Evolutionary conservation across 1,140 invertebrate species (phyloP), one percentile per base, ranked within the genome.

Genomic region (Lepidurus couesii): DNA sequence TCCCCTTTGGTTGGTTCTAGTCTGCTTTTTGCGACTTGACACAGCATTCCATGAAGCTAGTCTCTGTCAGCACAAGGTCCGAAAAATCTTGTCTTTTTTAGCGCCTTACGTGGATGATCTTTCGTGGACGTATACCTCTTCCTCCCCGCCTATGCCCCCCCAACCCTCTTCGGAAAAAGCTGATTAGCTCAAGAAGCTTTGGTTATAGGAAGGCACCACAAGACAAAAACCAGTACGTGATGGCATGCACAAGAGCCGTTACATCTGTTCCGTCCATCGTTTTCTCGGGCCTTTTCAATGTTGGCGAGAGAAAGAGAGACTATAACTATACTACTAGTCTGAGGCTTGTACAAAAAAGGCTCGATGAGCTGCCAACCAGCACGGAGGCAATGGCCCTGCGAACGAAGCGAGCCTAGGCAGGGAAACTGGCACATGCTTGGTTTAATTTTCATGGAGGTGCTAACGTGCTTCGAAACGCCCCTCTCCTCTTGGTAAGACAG

Each of bases 211-310:
- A 65, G 53, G 53, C 53, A 65, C 53, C 53, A 65, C n/a, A 65
- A 65, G 53, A 65, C 53, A 65, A 65, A 65, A 65, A 65, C 53
- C 53, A 65, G 53, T 65, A 21, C 53, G 53, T 65, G 53, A 65
- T 65, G 53, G 53, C 53, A 65, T 65, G 53, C 53, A 65, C 53
- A 65, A 65, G 53, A 65, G 53, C 53, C 53, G 53, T 65, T 65
- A 65, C 53, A 65, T 65, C 53, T 65, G 53, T 65, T 65, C 53
- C 53, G 53, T 65, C 53, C 53, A 65, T 65, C 53, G 53, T 65
- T 65, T 65, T 65, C 53, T 65, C 53, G 53, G 53, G 9, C 53
- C 53, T 65, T 65, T 65, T 65, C 53, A 65, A 65, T 65, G 53
- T 16, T 65, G 53, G 1, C 16, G 53, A 65, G 53, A 65, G 45